These are phyloP conservation scores for Brachyopa scutellaris DNA, from an alignment of 2,888 invertebrate species.

Conservation along the genomic window DNA sequence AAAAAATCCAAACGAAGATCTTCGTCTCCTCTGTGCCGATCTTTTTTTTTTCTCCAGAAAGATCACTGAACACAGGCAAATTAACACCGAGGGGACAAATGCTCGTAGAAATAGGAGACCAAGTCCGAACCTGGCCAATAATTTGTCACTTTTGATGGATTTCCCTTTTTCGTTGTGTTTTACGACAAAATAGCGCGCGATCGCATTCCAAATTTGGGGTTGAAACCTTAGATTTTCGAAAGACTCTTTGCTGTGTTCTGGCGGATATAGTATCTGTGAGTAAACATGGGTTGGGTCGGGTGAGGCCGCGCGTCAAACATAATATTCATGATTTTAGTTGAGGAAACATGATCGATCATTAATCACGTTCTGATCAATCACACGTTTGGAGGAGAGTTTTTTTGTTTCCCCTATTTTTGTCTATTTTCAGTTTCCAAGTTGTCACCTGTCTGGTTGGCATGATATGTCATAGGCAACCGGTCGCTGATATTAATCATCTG, in stretches of 20 bases:
- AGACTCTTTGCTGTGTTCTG: not conserved
- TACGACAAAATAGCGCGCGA: slow-evolving; percentile 35
- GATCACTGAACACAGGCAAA: slow-evolving; percentile 26
- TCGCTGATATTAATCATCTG: slow-evolving; percentile 66
- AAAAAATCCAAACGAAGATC: not conserved
- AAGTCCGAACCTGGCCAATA: slow-evolving; percentile 36
- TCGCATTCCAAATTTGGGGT: slow-evolving; percentile 27
- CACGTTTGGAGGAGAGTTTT: slow-evolving; percentile 15
- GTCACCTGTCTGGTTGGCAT: slow-evolving; percentile 64
- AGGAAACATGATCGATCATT: slow-evolving; percentile 69
- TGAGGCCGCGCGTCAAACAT: slow-evolving; percentile 29
- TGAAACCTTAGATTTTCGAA: slow-evolving; percentile 33
- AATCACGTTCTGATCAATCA: slow-evolving; percentile 68
- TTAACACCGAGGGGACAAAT: slow-evolving; percentile 39
- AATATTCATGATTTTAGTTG: slow-evolving; percentile 25
- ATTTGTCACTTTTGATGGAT: slow-evolving; percentile 70
- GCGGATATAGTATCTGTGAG: not conserved
- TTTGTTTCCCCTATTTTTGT: slow-evolving; percentile 2
- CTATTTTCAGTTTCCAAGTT: slow-evolving; percentile 52
- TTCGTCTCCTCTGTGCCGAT: not conserved
- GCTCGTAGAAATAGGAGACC: slow-evolving; percentile 4
- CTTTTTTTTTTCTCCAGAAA: slow-evolving; percentile 3
- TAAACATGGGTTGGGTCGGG: slow-evolving; percentile 45
- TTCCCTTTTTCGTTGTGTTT: slow-evolving; percentile 28
- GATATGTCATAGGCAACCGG: slow-evolving; percentile 65